Evolutionary conservation across 2,888 invertebrate genomes (phyloP).

Genomic region (Drosophila meridionalis): DNA sequence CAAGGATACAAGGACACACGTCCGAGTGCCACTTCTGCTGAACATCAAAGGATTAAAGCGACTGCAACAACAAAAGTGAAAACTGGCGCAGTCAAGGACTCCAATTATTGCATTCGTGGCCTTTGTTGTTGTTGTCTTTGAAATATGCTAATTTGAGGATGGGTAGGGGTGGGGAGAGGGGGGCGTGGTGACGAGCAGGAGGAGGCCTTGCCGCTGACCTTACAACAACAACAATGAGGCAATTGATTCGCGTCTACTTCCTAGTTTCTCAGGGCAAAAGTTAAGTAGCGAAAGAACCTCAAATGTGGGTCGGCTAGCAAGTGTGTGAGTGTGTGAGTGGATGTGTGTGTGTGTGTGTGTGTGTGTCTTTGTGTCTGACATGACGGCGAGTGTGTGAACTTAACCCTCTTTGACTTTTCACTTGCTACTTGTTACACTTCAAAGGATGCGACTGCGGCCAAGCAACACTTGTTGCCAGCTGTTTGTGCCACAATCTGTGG

Average conservation of each 20-base stretch:
- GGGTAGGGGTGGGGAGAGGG: not conserved
- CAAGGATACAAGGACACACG: conserved; percentile 69
- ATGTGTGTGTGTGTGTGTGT: conserved; percentile 13
- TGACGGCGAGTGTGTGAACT: conserved; percentile 55
- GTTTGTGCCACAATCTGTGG: conserved; percentile 39
- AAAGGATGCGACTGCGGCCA: conserved; percentile 51
- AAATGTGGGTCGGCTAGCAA: conserved; percentile 51
- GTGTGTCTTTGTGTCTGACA: conserved; percentile 29
- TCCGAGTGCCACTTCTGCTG: conserved; percentile 70
- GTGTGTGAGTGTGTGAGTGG: conserved; percentile 7
- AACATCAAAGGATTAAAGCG: conserved; percentile 80
- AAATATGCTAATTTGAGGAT: conserved; percentile 78
- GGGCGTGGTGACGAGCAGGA: not conserved
- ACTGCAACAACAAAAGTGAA: conserved; percentile 69
- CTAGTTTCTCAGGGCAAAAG: conserved; percentile 45
- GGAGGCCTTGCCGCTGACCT: conserved; percentile 24
- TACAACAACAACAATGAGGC: conserved; percentile 44
- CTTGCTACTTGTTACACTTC: conserved; percentile 75
- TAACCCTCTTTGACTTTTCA: conserved; percentile 71
- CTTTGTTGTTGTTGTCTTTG: conserved; percentile 59
- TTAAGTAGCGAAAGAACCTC: conserved; percentile 23
- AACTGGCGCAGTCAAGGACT: conserved; percentile 74
- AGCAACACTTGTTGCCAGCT: conserved; percentile 75
- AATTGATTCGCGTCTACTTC: conserved; percentile 79
- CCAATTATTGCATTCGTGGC: conserved; percentile 73